Conservation (phyloP, 2,888 invertebrate genomes). For the Drosophila histrio region DNA sequence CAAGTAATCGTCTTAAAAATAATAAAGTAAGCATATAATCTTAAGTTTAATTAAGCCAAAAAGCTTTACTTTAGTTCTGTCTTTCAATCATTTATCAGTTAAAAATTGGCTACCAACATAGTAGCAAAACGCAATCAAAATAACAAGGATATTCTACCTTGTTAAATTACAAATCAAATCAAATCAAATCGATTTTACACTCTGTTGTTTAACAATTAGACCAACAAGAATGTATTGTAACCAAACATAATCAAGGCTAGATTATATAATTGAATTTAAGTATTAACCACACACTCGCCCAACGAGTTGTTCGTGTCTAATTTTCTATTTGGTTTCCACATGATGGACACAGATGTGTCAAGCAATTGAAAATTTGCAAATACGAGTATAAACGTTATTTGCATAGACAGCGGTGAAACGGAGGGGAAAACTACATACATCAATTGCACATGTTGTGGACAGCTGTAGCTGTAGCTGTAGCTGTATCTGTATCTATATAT, state of each 20-base stretch:
- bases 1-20: not conserved
- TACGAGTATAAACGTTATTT: constrained; percentile 3
- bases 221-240: not conserved
- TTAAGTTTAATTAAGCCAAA: not conserved
- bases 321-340: constrained; percentile 27
- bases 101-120: too few species aligned
- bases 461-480: constrained; percentile 28
- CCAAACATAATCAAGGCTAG: constrained; percentile 11
- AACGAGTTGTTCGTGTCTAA: constrained; percentile 27
- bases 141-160: not conserved
- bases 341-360: constrained; percentile 43
- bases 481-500: constrained; percentile 4
- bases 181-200: not conserved
- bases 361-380: constrained; percentile 49
- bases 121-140: not conserved
- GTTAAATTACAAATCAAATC: not conserved
- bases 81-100: too few species aligned
- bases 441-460: constrained; percentile 51
- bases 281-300: constrained; percentile 31
- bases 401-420: not conserved
- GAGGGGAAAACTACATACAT: constrained; percentile 17
- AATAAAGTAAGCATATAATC: not conserved
- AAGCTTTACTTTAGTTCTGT: not conserved
- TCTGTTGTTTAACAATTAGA: not conserved
- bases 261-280: constrained; percentile 33